These are phyloP conservation scores for Dichetophora obliterata DNA, from an alignment of 2,888 invertebrate species.

Conservation along the genomic window DNA sequence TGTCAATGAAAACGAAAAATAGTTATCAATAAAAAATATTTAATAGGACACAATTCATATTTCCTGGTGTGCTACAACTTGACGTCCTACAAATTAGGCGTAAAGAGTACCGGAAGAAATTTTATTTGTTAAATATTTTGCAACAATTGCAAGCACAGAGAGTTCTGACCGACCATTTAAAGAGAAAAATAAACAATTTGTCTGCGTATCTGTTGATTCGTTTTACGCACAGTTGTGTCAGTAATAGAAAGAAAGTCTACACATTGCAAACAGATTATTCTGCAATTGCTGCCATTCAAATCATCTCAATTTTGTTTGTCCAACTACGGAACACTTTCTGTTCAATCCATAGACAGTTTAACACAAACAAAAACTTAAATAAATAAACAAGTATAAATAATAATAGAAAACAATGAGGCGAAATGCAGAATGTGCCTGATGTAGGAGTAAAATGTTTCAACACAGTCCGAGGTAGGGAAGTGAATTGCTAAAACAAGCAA, in stretches of 20 bases:
- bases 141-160: neutral
- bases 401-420: too few relatives aligned
- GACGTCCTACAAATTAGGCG: neutral
- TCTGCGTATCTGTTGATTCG: neutral
- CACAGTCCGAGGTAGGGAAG: too few relatives aligned
- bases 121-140: neutral
- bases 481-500: too few relatives aligned
- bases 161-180: neutral
- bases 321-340: neutral
- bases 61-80: neutral
- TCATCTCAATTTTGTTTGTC: neutral
- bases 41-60: neutral
- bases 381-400: too few relatives aligned
- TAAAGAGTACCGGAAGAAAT: neutral
- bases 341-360: neutral
- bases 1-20: constrained; percentile 46
- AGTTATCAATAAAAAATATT: neutral
- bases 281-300: neutral
- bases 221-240: constrained; percentile 13
- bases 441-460: too few relatives aligned
- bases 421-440: too few relatives aligned
- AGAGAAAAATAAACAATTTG: neutral
- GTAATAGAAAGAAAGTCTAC: neutral
- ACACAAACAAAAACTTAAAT: too few relatives aligned
- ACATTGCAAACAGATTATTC: neutral